Evolutionary conservation across 2,888 invertebrate genomes (phyloP), one percentile per base, ranked within the genome.

Genomic region (Agriopis leucophaearia): DNA sequence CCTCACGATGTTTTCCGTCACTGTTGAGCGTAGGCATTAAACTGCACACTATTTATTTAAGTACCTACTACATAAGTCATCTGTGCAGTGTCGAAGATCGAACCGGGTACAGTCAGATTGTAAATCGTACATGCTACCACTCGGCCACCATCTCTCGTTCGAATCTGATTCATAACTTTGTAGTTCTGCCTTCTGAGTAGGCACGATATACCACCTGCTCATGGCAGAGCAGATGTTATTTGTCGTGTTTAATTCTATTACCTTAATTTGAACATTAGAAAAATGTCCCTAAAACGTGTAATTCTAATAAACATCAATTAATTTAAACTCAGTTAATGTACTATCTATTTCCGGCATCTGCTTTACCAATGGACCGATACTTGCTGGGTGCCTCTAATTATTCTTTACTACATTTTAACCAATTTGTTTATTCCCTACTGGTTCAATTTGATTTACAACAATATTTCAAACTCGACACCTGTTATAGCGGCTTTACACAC

Each of bases 241-340:
- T 44, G 4, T 56, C n/a, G 42, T 6, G 48, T 12, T 9, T 57
- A 61, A 66, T 61, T 62, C 44, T 57, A 66, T 66, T 66, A 52
- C 60, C 45, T 51, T 66, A 52, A 66, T 62, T 62, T 58, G 47
- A 18, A 52, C 57, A 61, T 65, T 55, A 67, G 9, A 47, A 16
- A 60, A 56, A 60, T 60, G 68, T 71, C 59, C 59, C 45, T 27
- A 55, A 58, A 64, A 56, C 51, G 7, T 68, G 63, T 68, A 50
- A 45, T 45, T 59, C 13, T 15, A 57, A 27, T 62, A 47, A 61
- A 52, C 35, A 16, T 59, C 35, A 42, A 58, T 62, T 59, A 65
- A 18, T 69, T 59, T 58, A 42, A 67, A 59, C 27, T 51, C 27
- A 61, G 12, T 60, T 55, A 45, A 66, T 54, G 8, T 48, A 38